phyloP scores from a whole-genome alignment of 2,888 invertebrate species.

The Euphydryas editha region DNA sequence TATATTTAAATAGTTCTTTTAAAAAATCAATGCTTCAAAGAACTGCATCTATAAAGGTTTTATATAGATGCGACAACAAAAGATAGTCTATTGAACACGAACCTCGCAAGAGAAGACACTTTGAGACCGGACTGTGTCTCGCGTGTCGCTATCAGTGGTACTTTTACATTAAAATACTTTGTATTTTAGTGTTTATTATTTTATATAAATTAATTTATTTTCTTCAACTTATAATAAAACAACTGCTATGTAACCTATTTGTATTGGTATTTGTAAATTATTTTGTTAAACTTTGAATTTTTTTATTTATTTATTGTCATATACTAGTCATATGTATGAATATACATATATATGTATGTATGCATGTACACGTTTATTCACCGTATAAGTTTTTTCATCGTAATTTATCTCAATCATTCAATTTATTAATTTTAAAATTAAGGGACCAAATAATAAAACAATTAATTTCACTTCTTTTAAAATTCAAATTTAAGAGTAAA shows the following conservation, averaged over 20 bases:
- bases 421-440: no score
- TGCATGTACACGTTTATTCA: no score
- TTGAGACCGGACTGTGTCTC: not conserved
- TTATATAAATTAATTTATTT: not conserved
- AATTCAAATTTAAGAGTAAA: slow-evolving; percentile 8
- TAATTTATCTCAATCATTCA: no score
- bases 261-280: no score
- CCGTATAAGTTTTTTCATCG: no score
- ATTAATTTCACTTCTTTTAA: not conserved
- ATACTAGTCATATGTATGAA: no score
- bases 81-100: not conserved
- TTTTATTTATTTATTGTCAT: no score
- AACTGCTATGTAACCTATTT: no score
- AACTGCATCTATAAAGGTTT: not conserved
- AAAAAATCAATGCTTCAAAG: not conserved
- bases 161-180: not conserved
- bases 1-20: not conserved
- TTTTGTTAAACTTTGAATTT: no score
- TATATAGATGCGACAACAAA: not conserved
- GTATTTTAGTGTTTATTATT: not conserved
- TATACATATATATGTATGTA: no score
- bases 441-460: not conserved
- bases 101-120: no score
- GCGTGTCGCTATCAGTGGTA: not conserved
- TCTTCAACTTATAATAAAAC: no score